phyloP scores from a whole-genome alignment of 1,140 invertebrate species.

The Atta texana region DNA sequence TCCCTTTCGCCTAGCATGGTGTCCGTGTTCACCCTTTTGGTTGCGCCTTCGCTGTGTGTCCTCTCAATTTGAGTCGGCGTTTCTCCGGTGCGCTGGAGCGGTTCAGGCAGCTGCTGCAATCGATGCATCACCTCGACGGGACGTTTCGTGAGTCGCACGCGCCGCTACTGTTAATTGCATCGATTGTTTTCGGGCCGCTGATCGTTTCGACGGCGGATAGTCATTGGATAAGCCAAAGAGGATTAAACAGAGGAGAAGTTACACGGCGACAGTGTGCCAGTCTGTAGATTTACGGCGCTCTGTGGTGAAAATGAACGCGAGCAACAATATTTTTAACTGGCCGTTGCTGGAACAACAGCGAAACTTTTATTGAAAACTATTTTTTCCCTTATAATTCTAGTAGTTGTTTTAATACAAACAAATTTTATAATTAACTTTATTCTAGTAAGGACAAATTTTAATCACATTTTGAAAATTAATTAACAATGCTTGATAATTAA shows the following conservation, averaged over 20 bases:
- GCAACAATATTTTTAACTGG: background rate
- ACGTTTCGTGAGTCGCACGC: conserved; percentile 73
- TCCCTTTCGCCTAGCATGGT: background rate
- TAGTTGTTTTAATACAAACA: background rate
- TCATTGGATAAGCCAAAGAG: conserved; percentile 36
- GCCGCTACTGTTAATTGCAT: conserved; percentile 82
- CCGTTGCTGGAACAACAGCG: background rate
- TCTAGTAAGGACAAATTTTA: conserved; percentile 18
- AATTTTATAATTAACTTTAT: conserved; percentile 2
- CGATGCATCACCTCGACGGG: conserved; percentile 76
- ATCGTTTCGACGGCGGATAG: conserved; percentile 15
- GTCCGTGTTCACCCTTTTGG: conserved; percentile 45
- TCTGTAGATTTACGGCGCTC: background rate
- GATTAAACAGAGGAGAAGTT: conserved; percentile 55
- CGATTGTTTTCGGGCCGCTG: conserved; percentile 76
- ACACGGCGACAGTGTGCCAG: background rate
- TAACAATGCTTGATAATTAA: background rate
- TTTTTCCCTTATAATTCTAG: background rate
- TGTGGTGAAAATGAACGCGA: conserved; percentile 26
- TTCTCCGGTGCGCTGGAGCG: conserved; percentile 68
- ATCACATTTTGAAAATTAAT: background rate
- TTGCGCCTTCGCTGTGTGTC: conserved; percentile 46
- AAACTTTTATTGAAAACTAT: conserved; percentile 5
- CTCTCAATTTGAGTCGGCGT: conserved; percentile 78
- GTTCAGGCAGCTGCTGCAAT: conserved; percentile 77